Evolutionary conservation across 2,113 vertebrate genomes (phyloP).

Genomic region (Malaclemys terrapin): DNA sequence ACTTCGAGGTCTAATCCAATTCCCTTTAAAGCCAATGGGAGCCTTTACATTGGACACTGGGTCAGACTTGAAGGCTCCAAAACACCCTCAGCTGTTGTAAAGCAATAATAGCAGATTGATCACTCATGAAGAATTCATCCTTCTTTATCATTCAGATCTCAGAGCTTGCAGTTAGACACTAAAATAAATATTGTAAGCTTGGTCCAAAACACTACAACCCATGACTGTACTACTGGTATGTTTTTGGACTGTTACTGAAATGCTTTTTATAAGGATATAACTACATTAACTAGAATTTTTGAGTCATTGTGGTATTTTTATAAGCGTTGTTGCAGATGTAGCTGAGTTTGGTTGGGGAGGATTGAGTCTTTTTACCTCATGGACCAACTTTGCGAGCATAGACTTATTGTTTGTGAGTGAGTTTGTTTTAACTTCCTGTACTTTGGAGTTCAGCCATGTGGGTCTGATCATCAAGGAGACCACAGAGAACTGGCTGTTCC

Average conservation of each 20-base stretch:
- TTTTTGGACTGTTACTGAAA: neutral
- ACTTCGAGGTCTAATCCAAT: neutral
- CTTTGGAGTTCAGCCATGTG: neutral
- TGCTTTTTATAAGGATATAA: neutral
- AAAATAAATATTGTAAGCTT: neutral
- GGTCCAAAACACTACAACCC: constrained; percentile 6
- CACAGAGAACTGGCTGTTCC: neutral
- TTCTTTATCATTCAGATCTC: neutral
- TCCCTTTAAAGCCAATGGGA: neutral
- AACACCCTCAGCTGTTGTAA: neutral
- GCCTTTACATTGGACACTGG: rapidly evolving
- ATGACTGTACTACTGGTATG: neutral
- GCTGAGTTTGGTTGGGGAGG: neutral
- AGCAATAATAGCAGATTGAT: neutral
- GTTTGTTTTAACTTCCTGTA: neutral
- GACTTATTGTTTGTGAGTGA: neutral
- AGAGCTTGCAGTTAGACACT: neutral
- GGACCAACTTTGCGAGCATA: neutral
- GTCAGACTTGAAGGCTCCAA: neutral
- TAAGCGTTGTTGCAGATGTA: constrained; percentile 2
- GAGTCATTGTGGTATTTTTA: rapidly evolving
- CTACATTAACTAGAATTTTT: neutral
- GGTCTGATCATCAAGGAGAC: neutral
- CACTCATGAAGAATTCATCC: neutral
- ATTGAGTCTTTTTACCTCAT: neutral